Evolutionary conservation across 2,888 invertebrate species (phyloP).

Genomic region (Ormyrus pomaceus): DNA sequence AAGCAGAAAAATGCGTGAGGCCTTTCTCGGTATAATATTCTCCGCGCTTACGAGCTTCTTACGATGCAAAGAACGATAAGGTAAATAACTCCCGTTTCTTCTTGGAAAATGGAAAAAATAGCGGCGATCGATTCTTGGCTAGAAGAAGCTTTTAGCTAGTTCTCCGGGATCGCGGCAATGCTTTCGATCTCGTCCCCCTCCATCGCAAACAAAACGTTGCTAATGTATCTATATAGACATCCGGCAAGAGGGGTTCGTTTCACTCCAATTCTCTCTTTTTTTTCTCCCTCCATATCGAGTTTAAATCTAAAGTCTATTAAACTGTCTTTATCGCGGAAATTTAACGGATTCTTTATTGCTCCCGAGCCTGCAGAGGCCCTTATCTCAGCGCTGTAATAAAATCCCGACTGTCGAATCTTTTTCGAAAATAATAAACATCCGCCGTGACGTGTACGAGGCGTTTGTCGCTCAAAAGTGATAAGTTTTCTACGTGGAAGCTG

Average conservation of each 20-base stretch:
- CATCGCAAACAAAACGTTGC: conserved; percentile 72
- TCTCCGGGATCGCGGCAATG: conserved; percentile 66
- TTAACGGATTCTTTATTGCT: background rate
- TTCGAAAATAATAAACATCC: conserved; percentile 29
- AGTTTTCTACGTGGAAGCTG: background rate
- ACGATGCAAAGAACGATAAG: background rate
- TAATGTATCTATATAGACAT: conserved; percentile 64
- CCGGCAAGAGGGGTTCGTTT: conserved; percentile 4
- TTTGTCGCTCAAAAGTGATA: background rate
- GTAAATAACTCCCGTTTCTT: conserved; percentile 9
- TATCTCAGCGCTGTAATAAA: no score
- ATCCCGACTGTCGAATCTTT: background rate
- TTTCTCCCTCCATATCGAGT: conserved; percentile 8
- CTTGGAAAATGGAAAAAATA: background rate
- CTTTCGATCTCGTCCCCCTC: conserved; percentile 59
- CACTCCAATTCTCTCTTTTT: no score
- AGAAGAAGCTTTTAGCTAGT: conserved; percentile 13
- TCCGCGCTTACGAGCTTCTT: background rate
- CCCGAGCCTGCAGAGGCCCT: conserved; percentile 22
- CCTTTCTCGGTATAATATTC: background rate
- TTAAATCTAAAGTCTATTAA: no score
- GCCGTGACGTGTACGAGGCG: conserved; percentile 19
- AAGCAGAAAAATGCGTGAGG: conserved; percentile 6
- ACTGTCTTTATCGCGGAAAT: no score
- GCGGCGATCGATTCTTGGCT: background rate